Evolutionary conservation across 2,888 invertebrate genomes (phyloP), one percentile per base, ranked within the genome.

Genomic region (Busseola fusca): DNA sequence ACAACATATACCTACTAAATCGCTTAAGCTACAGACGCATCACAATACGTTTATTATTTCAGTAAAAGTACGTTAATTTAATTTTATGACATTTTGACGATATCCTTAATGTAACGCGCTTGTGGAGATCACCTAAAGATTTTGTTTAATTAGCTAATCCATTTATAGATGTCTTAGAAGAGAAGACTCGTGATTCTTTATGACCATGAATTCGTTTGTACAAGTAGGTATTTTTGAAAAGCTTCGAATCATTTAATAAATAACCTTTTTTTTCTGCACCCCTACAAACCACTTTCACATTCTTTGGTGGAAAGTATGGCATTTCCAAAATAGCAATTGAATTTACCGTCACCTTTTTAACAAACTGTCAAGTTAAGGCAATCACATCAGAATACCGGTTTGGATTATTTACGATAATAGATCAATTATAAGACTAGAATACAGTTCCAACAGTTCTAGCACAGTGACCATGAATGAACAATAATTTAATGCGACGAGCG

Each of bases 381-480:
- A 76, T 57, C 50, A 34, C 57, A 27, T 69, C 27, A 57, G 27
- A 14, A 34, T 40, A 72, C 56, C 50, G 18, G 54, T 48, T 74
- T 34, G n/a, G 9, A 37, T 45, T 56, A 25, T 62, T 62, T 40
- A 63, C 58, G 4, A 50, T 50, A 68, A 62, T 62, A 62, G 40
- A 78, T 80, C 57, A 76, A 76, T 65, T 81, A 70, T 37, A 42
- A 58, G 54, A 70, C 48, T 45, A 66, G 79, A 73, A 65, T 45
- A 73, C 42, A 45, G 30, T 72, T 52, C 34, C 14, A 40, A 60
- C 60, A 45, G 64, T 69, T 64, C 40, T 64, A 58, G 57, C 10
- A 52, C 62, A 66, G 50, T 81, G 81, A 64, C 78, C 81, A 54
- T 81, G 81, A 74, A 82, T 78, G 27, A 60, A 78, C 50, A 69